phyloP scores from a whole-genome alignment of 2,888 invertebrate genomes.

The Monochamus alternatus region DNA sequence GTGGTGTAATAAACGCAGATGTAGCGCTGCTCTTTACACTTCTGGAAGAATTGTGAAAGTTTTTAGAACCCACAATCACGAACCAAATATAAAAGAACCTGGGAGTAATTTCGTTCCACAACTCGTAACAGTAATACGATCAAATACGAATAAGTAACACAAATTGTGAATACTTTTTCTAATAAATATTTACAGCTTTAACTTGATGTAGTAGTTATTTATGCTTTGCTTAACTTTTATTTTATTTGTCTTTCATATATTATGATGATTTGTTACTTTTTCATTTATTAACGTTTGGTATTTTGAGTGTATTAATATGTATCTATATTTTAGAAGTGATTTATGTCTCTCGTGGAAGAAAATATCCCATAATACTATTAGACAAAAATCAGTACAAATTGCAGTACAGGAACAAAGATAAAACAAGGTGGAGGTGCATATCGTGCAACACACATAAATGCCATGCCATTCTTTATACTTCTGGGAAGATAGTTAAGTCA shows the following conservation, averaged over 20 bases:
- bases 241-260: too few relatives aligned
- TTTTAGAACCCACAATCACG: slow-evolving; percentile 43
- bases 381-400: slow-evolving; percentile 50
- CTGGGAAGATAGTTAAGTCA: slow-evolving; percentile 41
- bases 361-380: slow-evolving; percentile 55
- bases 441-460: slow-evolving; percentile 45
- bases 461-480: slow-evolving; percentile 47
- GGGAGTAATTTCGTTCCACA: slow-evolving; percentile 32
- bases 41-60: slow-evolving; percentile 47
- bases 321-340: slow-evolving; percentile 50
- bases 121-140: slow-evolving; percentile 38
- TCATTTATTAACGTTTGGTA: too few relatives aligned
- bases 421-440: slow-evolving; percentile 46
- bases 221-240: too few relatives aligned
- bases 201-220: too few relatives aligned
- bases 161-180: background rate
- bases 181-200: too few relatives aligned
- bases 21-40: slow-evolving; percentile 46
- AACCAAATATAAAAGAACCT: slow-evolving; percentile 35
- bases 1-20: slow-evolving; percentile 42
- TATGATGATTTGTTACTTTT: too few relatives aligned
- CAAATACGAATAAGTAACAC: background rate
- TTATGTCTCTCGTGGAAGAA: slow-evolving; percentile 52
- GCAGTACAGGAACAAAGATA: slow-evolving; percentile 44
- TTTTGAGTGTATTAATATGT: background rate